Base-by-base conservation (phyloP, 2,888 invertebrate genomes). In the Ecdyonurus torrentis region DNA sequence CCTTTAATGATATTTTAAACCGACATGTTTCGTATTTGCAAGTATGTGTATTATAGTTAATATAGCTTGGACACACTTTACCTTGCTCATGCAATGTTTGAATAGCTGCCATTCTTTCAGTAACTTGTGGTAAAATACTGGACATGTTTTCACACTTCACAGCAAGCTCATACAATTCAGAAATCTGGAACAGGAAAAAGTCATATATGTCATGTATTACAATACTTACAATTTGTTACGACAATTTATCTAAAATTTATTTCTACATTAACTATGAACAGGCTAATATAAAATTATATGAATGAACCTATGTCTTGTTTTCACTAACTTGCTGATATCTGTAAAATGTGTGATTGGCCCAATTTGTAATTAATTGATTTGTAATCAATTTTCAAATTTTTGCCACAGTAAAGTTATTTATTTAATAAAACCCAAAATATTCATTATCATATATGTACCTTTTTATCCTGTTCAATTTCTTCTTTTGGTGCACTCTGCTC, bases 71-170 rank as follows among this genome's bases (percentile, higher is more conserved):
- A n/a, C n/a, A n/a, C n/a, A n/a, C n/a, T n/a, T n/a, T 75, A 92
- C 94, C 94, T 83, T 93, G 91, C 74, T 88, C 87, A 72, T 97
- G 96, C 3, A 97, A 77, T 2, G 86, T 83, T 74, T 92, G 90
- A 2, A 97, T 77, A 1, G 93, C 87, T 69, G 88, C 83, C 81
- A 97, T 84, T 63, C 96, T 82, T 69, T 92, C 89, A 50, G 95
- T 81, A 23, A 89, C 83, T 69, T 85, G 84, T 0, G 90, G 90
- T 65, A 91, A 72, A 64, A 91, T 81, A 72, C 90, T 86, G 61
- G 86, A 82, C 65, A 91, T 81, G 10, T 85, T 83, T 71, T 95
- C 93, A 64, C 87, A 88, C 74, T 90, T 89, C 74, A 91, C 91
- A 67, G 92, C 82, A 67, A 93, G 76, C 68, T 92, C 91, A 74